phyloP scores from a whole-genome alignment of 2,113 vertebrate genomes.

The Gnathonemus echidnorhynchus region DNA sequence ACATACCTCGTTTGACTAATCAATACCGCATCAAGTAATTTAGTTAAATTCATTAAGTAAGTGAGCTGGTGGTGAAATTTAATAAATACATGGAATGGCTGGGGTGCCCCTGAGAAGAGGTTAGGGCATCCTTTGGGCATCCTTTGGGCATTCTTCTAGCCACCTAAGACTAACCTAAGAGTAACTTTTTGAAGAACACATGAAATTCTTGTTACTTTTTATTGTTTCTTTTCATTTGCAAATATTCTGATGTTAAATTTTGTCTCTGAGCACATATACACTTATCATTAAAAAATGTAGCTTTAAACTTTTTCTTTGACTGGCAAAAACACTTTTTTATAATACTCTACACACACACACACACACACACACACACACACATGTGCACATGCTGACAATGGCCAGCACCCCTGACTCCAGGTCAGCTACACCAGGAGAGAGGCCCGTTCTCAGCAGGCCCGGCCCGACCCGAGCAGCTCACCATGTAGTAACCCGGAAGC shows the following conservation, averaged over 20 bases:
- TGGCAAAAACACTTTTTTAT: neutral
- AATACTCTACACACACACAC: neutral
- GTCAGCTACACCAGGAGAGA: neutral
- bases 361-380: neutral
- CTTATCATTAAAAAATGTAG: neutral
- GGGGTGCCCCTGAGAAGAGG: too few relatives aligned
- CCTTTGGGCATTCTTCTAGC: neutral
- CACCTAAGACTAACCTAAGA: neutral
- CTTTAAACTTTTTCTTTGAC: neutral
- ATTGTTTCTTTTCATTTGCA: neutral
- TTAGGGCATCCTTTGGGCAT: too few relatives aligned
- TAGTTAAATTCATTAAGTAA: neutral
- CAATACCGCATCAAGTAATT: neutral
- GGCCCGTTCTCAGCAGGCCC: neutral
- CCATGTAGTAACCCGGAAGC: conserved; percentile 95
- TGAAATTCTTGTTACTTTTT: neutral
- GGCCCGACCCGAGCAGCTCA: conserved; percentile 45
- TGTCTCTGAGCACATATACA: neutral
- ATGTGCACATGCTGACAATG: too few relatives aligned
- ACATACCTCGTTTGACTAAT: neutral
- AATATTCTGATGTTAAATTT: neutral
- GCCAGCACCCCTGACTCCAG: neutral
- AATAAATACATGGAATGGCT: too few relatives aligned
- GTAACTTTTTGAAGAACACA: neutral
- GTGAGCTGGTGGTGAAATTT: neutral